These are phyloP conservation scores for Danio kyathit DNA, from an alignment of 2,797 vertebrate genomes.

Conservation along the genomic window DNA sequence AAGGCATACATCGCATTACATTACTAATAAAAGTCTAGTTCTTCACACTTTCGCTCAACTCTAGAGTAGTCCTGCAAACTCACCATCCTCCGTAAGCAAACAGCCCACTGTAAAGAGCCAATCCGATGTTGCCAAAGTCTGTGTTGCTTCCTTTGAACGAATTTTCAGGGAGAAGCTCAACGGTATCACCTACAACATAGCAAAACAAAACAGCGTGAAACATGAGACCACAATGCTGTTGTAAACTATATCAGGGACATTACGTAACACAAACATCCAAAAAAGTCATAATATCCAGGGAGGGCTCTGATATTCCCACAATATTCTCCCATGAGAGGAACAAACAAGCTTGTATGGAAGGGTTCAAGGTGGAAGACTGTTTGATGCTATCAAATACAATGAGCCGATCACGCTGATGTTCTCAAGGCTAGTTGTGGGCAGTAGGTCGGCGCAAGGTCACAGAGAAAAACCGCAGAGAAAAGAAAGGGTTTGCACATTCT, in stretches of 20 bases:
- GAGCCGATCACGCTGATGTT: constrained; percentile 49
- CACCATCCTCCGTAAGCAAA: constrained; percentile 98
- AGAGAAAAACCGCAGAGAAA: not conserved
- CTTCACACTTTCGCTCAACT: not conserved
- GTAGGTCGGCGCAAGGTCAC: not conserved
- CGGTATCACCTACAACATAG: constrained; percentile 76
- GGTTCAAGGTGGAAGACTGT: not conserved
- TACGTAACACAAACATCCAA: constrained; percentile 12
- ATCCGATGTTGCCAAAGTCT: constrained; percentile 89
- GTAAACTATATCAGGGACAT: not conserved
- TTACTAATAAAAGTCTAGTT: not conserved
- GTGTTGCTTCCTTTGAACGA: constrained; percentile 87
- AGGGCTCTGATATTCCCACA: constrained; percentile 1
- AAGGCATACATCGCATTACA: too few species aligned
- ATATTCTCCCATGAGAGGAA: constrained; percentile 5
- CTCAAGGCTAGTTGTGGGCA: not conserved
- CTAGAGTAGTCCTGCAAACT: constrained; percentile 59
- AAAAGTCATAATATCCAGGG: constrained; percentile 23
- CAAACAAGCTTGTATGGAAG: constrained; percentile 3
- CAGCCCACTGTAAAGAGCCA: constrained; percentile 95
- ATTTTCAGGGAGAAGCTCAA: constrained; percentile 80
- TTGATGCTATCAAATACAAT: constrained; percentile 55
- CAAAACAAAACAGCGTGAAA: constrained; percentile 1
- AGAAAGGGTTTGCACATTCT: constrained; percentile 19
- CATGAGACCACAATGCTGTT: not conserved